Evolutionary conservation across 2,797 vertebrate genomes (phyloP).

Genomic region (Pogoniulus pusillus): DNA sequence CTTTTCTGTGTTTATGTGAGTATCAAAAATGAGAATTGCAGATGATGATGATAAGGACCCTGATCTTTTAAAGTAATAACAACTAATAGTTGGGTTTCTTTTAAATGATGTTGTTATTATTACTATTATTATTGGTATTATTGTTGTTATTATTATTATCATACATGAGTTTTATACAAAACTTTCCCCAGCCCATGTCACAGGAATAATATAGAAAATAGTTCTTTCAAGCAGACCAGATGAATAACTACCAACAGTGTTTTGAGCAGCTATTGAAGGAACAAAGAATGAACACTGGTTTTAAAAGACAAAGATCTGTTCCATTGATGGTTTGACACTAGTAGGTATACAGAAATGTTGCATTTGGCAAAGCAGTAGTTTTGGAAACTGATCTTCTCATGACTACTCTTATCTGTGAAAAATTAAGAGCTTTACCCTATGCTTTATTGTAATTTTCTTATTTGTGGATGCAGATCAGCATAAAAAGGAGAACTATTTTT

Average conservation of each 20-base stretch:
- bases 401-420: not conserved
- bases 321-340: not conserved
- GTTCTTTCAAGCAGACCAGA: not conserved
- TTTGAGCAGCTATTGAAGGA: not conserved
- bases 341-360: not conserved
- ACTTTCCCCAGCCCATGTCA: not conserved
- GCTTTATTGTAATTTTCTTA: conserved; percentile 24
- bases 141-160: not conserved
- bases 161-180: not conserved
- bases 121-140: not conserved
- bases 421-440: not conserved
- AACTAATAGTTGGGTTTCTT: not conserved
- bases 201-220: not conserved
- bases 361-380: conserved; percentile 14
- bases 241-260: not conserved
- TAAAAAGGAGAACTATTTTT: conserved; percentile 3
- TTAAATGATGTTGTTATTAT: no score
- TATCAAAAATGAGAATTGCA: not conserved
- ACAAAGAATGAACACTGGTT: not conserved
- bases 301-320: conserved; percentile 1
- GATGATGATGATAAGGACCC: not conserved
- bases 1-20: not conserved
- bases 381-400: conserved; percentile 20
- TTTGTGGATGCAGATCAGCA: conserved; percentile 4
- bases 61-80: not conserved